These are phyloP conservation scores for Ranitomeya variabilis DNA, from an alignment of 2,113 vertebrate genomes.

Conservation along the genomic window DNA sequence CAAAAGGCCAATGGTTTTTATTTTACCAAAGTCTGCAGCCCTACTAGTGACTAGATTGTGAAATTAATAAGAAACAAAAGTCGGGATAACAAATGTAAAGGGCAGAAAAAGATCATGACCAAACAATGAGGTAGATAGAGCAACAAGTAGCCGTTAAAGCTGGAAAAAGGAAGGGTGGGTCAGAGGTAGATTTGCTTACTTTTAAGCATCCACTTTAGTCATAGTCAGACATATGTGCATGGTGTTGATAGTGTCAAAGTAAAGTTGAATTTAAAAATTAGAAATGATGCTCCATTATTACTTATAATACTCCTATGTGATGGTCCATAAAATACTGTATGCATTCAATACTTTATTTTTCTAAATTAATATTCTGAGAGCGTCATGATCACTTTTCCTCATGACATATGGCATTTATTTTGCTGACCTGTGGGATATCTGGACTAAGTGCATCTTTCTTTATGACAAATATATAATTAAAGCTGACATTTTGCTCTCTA, in stretches of 20 bases:
- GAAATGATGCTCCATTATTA: not conserved
- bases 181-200: no score
- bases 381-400: not conserved
- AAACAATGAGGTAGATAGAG: no score
- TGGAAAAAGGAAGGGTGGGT: not conserved
- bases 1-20: not conserved
- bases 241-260: not conserved
- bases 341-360: not conserved
- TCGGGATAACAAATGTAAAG: no score
- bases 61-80: not conserved
- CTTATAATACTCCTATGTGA: not conserved
- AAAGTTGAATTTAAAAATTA: not conserved
- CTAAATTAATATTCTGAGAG: not conserved
- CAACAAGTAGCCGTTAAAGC: not conserved
- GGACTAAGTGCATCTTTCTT: constrained; percentile 1
- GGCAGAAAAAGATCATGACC: no score
- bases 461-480: constrained; percentile 26
- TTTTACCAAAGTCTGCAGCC: not conserved
- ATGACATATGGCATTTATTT: constrained; percentile 1
- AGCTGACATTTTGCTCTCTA: constrained; percentile 29
- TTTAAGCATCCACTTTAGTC: not conserved
- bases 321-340: not conserved
- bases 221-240: not conserved
- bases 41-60: not conserved
- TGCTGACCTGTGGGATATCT: constrained; percentile 10